Evolutionary conservation across 1,140 invertebrate species (phyloP).

Genomic region (Micrasema minimum): DNA sequence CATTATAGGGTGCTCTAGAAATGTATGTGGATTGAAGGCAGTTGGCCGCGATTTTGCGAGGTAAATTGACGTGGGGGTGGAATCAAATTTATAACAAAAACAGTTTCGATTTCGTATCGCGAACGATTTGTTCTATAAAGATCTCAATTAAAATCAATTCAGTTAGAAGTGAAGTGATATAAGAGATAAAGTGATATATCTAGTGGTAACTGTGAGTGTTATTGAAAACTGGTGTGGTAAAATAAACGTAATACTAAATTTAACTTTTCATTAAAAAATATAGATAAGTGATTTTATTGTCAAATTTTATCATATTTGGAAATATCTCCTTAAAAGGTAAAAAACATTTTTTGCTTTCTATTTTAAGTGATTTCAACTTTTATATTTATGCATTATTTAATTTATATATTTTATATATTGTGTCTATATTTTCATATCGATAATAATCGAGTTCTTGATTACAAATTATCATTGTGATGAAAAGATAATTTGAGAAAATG

Average conservation of each 20-base stretch:
- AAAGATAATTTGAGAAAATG: no score
- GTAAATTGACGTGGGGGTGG: conserved; percentile 1
- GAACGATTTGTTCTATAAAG: background rate
- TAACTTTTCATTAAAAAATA: background rate
- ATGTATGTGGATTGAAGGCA: conserved; percentile 12
- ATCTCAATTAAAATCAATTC: background rate
- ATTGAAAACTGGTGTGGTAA: background rate
- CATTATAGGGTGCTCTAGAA: background rate
- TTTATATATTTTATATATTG: no score
- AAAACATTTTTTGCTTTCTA: no score
- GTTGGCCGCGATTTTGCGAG: conserved; percentile 24
- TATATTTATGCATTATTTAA: no score
- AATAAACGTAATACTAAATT: no score
- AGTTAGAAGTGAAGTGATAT: conserved; percentile 8
- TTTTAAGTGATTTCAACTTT: no score
- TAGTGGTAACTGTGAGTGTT: conserved; percentile 6
- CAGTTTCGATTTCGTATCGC: conserved; percentile 4
- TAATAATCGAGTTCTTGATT: no score
- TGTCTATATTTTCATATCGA: no score
- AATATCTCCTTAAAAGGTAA: no score
- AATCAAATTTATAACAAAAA: background rate
- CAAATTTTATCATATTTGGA: background rate
- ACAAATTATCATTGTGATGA: no score
- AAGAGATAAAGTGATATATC: background rate
- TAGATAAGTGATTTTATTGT: background rate